A percentile compares a stretch with the other conserved stretches of the same genome.
Conservation (phyloP, 2,113 vertebrate species). For the Oxyura jamaicensis region DNA sequence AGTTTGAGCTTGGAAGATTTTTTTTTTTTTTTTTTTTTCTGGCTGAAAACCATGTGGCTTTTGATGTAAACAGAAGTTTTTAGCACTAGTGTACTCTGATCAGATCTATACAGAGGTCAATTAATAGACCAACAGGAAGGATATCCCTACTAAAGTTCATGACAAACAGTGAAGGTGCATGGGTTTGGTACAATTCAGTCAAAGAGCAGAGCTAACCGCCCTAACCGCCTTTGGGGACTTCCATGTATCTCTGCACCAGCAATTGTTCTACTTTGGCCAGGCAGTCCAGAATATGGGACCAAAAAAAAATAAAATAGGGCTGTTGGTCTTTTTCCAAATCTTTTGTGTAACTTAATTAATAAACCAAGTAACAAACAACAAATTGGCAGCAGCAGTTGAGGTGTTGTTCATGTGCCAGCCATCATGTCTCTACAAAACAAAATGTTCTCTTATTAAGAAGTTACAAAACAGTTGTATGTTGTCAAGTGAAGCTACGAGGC, state of each 20-base stretch:
- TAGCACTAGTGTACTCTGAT: not conserved
- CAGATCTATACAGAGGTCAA: not conserved
- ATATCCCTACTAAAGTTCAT: conserved; percentile 27
- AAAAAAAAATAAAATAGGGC: not conserved
- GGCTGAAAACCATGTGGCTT: not conserved
- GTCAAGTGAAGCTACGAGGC: not conserved
- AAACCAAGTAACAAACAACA: conserved; percentile 69
- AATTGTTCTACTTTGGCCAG: conserved; percentile 62
- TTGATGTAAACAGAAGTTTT: not conserved
- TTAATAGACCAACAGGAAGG: not conserved
- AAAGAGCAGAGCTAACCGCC: not conserved
- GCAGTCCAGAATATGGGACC: conserved; percentile 14
- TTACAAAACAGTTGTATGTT: conserved; percentile 35
- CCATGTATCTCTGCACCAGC: conserved; percentile 37
- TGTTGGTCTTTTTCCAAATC: conserved; percentile 53
- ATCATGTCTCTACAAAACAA: conserved; percentile 46
- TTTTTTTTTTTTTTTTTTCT: not conserved
- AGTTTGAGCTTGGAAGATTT: not conserved
- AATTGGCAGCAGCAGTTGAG: conserved; percentile 70
- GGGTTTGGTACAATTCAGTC: conserved; percentile 8
- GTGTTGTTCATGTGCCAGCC: conserved; percentile 67
- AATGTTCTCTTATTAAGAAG: conserved; percentile 42
- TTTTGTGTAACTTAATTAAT: conserved; percentile 74
- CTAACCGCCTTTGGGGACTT: conserved; percentile 36
- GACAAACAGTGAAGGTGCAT: not conserved